phyloP scores from a whole-genome alignment of 2,888 invertebrate species.

The Strigamia crassipes region DNA sequence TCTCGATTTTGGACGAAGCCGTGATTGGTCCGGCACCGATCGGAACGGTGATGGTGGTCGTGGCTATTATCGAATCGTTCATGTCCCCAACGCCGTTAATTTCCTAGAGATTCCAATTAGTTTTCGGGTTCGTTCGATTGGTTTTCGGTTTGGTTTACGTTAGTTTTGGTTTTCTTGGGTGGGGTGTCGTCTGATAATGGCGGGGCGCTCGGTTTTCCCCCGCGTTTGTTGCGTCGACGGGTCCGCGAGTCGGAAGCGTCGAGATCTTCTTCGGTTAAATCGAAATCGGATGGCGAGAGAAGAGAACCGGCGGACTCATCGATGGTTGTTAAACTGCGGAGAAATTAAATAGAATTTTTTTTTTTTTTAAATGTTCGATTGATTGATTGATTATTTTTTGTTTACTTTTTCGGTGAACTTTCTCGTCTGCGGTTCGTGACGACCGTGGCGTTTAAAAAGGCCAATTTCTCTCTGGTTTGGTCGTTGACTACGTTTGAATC shows the following conservation, averaged over 20 bases:
- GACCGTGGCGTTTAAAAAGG: slow-evolving; percentile 67
- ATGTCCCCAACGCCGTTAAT: not conserved
- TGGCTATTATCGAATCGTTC: slow-evolving; percentile 71
- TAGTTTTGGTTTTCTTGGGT: slow-evolving; percentile 72
- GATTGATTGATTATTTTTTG: too few relatives aligned
- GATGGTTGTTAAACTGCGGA: slow-evolving; percentile 50
- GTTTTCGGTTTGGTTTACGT: slow-evolving; percentile 60
- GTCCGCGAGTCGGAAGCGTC: slow-evolving; percentile 58
- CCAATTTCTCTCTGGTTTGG: slow-evolving; percentile 79
- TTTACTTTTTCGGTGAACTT: not conserved
- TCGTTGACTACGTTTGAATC: slow-evolving; percentile 73
- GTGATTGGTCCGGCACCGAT: slow-evolving; percentile 70
- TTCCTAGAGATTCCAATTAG: too few relatives aligned
- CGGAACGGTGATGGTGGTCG: slow-evolving; percentile 73
- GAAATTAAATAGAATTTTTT: too few relatives aligned
- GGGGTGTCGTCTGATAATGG: slow-evolving; percentile 55
- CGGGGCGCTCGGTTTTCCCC: slow-evolving; percentile 56
- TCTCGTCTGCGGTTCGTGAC: not conserved
- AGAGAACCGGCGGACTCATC: slow-evolving; percentile 67
- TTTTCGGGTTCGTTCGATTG: too few relatives aligned
- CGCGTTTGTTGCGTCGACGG: not conserved
- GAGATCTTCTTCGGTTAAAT: slow-evolving; percentile 81
- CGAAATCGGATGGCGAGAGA: slow-evolving; percentile 78
- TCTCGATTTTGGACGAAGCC: slow-evolving; percentile 73
- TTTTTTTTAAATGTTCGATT: too few relatives aligned